phyloP scores from a whole-genome alignment of 2,888 invertebrate genomes.

The Seira ritae region DNA sequence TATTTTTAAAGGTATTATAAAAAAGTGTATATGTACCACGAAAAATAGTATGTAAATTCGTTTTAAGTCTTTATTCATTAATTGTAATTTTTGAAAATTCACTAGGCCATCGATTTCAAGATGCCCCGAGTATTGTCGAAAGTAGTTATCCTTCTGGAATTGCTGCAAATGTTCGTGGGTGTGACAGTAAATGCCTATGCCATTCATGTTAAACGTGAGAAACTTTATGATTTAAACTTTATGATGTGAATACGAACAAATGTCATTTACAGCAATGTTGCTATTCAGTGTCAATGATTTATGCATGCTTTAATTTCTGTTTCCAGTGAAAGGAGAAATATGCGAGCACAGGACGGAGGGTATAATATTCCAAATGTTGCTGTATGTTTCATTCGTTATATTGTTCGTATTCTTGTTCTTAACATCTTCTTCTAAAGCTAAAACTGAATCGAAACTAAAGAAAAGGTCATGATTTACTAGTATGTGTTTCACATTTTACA shows the following conservation, averaged over 20 bases:
- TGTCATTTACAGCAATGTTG: too few relatives aligned
- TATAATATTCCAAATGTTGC: slow-evolving; percentile 47
- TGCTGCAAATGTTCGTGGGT: slow-evolving; percentile 96
- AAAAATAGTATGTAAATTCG: background rate
- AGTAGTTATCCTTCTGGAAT: slow-evolving; percentile 93
- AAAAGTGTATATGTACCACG: background rate
- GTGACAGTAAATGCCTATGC: slow-evolving; percentile 93
- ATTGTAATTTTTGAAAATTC: too few relatives aligned
- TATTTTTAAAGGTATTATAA: slow-evolving; percentile 79
- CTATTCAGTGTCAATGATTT: too few relatives aligned
- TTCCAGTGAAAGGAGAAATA: slow-evolving; percentile 40
- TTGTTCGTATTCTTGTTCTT: slow-evolving; percentile 47
- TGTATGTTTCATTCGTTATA: slow-evolving; percentile 49
- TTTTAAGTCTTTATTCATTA: background rate
- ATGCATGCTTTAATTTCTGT: background rate
- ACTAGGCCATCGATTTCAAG: slow-evolving; percentile 87
- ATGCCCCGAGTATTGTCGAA: slow-evolving; percentile 91
- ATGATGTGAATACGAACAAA: background rate
- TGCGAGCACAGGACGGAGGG: slow-evolving; percentile 54
- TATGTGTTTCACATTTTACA: background rate
- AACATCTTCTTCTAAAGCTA: background rate
- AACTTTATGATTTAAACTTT: background rate
- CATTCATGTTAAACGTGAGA: slow-evolving; percentile 80
- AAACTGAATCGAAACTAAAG: background rate
- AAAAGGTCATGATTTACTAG: background rate